Percentiles rank a stretch among this genome's conserved stretches.
phyloP scores from a whole-genome alignment of 2,113 vertebrate species.

The Gila orcuttii region DNA sequence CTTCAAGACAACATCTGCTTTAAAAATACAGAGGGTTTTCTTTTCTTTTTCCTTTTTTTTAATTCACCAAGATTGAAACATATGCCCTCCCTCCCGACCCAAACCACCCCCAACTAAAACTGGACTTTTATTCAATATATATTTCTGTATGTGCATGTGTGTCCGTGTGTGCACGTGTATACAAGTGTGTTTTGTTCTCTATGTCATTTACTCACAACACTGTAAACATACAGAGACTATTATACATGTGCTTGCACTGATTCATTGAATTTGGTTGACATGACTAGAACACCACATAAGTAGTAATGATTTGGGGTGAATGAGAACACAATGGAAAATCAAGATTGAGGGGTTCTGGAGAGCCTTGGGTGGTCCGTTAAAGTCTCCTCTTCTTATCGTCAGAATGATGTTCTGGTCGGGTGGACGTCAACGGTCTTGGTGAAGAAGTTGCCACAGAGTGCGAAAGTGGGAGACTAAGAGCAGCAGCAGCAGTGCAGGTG shows the following conservation, averaged over 20 bases:
- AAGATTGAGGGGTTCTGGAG: background rate
- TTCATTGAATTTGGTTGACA: constrained; percentile 79
- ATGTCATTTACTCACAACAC: constrained; percentile 99
- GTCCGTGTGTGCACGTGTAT: constrained; percentile 47
- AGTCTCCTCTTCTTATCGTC: constrained; percentile 17
- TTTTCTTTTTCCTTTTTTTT: constrained; percentile 60
- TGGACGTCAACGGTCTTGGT: background rate
- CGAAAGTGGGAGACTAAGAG: constrained; percentile 1
- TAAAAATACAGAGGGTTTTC: constrained; percentile 78
- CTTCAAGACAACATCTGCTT: constrained; percentile 69
- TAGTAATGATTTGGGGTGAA: constrained; percentile 54
- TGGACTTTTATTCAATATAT: constrained; percentile 80
- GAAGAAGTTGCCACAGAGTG: background rate
- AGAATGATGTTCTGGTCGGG: constrained; percentile 7
- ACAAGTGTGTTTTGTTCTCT: constrained; percentile 68
- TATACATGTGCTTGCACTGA: constrained; percentile 99
- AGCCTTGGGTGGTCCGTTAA: background rate
- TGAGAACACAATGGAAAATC: constrained; percentile 26
- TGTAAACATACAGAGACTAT: constrained; percentile 99
- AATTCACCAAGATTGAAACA: constrained; percentile 59
- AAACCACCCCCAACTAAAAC: constrained; percentile 78
- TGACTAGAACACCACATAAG: constrained; percentile 84
- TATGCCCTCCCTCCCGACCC: constrained; percentile 64
- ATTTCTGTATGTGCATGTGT: constrained; percentile 66
- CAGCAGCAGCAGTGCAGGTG: background rate